phyloP scores from a whole-genome alignment of 2,113 vertebrate genomes.

The Pampusana beccarii region DNA sequence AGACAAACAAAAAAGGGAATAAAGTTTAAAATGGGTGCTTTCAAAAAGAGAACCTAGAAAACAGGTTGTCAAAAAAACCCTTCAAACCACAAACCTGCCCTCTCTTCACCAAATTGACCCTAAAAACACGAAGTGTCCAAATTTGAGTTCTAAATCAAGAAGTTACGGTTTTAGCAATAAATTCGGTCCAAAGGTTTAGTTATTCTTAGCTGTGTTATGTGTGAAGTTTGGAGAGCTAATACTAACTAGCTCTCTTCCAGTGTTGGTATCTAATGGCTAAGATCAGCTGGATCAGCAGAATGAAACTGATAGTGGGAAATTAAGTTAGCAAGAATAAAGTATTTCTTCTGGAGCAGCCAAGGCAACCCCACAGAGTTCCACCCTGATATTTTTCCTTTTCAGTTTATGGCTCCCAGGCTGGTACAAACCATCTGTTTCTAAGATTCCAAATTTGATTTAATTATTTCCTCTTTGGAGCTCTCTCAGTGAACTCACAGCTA shows the following conservation, averaged over 20 bases:
- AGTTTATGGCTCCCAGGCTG: slow-evolving; percentile 9
- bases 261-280: neutral
- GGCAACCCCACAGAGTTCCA: neutral
- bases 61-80: neutral
- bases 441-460: slow-evolving; percentile 36
- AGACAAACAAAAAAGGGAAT: neutral
- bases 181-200: neutral
- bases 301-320: neutral
- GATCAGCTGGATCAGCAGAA: neutral
- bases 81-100: neutral
- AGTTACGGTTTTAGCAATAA: neutral
- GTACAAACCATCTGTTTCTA: slow-evolving; percentile 46
- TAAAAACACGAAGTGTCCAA: neutral
- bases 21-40: neutral
- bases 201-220: neutral
- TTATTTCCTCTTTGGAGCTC: slow-evolving; percentile 27
- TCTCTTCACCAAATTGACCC: neutral
- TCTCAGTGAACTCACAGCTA: neutral
- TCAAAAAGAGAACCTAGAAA: neutral
- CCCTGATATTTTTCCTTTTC: neutral
- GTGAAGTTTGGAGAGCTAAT: neutral
- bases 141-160: neutral
- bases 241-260: neutral
- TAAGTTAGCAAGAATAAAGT: neutral
- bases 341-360: neutral